phyloP scores from a whole-genome alignment of 2,797 vertebrate species.

The Enteromius trimaculatus region DNA sequence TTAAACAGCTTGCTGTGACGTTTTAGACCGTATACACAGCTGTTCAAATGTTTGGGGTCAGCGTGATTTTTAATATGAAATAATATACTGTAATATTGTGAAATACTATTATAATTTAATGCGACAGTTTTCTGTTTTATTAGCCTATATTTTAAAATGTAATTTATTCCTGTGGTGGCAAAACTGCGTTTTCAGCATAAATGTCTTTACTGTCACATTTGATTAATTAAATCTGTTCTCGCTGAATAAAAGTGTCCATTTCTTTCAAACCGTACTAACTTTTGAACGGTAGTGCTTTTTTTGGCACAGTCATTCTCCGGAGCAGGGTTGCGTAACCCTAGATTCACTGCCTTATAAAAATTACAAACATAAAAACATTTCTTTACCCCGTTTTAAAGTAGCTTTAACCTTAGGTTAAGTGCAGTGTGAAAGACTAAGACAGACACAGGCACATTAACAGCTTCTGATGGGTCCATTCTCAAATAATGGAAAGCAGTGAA shows the following conservation, averaged over 20 bases:
- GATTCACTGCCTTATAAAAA: not conserved
- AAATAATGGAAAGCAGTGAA: not conserved
- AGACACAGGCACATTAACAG: not conserved
- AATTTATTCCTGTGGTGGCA: not conserved
- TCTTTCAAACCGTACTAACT: not conserved
- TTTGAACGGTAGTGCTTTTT: not conserved
- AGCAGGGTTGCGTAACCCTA: not conserved
- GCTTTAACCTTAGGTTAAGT: constrained; percentile 14
- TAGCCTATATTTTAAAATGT: not conserved
- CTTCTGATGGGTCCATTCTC: not conserved
- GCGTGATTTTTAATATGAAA: not conserved
- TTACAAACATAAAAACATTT: not conserved
- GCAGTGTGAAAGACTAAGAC: not conserved
- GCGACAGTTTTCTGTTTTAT: not conserved
- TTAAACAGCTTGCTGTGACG: not conserved
- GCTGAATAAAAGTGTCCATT: not conserved
- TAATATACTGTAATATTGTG: not conserved
- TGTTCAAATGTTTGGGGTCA: not conserved
- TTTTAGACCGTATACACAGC: not conserved
- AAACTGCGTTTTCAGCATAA: not conserved
- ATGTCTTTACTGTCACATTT: not conserved
- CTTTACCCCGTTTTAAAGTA: not conserved
- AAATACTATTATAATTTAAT: not conserved
- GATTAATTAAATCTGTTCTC: not conserved
- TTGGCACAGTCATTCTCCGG: not conserved